Evolutionary conservation across 2,113 vertebrate genomes (phyloP).

Genomic region (Anser cygnoides): DNA sequence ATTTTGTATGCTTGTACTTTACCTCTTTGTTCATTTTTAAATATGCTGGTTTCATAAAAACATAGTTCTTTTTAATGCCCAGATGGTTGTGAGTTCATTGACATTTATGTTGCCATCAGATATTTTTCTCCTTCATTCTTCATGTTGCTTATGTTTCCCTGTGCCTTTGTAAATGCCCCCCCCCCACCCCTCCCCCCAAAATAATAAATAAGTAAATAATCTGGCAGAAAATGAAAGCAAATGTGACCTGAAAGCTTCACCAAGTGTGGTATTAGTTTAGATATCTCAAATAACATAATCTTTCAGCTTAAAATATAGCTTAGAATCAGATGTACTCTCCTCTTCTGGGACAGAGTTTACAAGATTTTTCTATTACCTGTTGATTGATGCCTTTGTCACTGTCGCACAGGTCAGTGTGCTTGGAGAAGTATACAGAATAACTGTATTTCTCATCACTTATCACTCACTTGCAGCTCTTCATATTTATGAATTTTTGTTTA

Average conservation of each 20-base stretch:
- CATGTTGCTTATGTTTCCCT: not conserved
- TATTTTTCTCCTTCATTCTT: not conserved
- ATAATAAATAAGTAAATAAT: not conserved
- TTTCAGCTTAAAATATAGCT: not conserved
- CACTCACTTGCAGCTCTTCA: not conserved
- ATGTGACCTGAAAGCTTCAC: not conserved
- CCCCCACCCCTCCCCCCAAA: not conserved
- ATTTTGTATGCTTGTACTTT: not conserved
- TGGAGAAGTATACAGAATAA: not conserved
- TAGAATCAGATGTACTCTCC: not conserved
- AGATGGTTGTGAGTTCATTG: not conserved
- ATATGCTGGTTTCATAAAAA: not conserved
- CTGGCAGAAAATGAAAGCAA: conserved; percentile 30
- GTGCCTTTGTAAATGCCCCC: not conserved
- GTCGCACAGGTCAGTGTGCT: not conserved
- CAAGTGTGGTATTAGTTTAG: not conserved
- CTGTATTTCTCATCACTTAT: not conserved
- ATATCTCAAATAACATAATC: conserved; percentile 5
- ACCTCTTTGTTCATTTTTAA: not conserved
- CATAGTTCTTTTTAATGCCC: not conserved
- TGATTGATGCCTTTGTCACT: not conserved
- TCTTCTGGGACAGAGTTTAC: not conserved
- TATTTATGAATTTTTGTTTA: not conserved
- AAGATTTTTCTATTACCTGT: not conserved
- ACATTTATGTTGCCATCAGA: not conserved